phyloP scores from a whole-genome alignment of 2,888 invertebrate species.

The Apoda limacodes region DNA sequence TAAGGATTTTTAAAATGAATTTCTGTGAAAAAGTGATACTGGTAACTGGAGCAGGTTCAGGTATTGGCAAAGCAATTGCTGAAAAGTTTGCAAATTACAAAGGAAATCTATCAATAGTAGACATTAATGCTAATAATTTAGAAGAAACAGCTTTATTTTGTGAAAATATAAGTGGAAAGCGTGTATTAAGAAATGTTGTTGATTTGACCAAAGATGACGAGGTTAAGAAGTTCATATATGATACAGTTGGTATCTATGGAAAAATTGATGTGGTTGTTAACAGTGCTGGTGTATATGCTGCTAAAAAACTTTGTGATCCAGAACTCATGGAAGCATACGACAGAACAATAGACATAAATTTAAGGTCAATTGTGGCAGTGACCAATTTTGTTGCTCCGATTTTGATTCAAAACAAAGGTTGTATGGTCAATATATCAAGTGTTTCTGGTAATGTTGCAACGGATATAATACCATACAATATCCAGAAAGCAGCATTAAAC shows the following conservation, averaged over 20 bases:
- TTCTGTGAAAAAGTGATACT: slow-evolving; percentile 49
- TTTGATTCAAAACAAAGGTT: slow-evolving; percentile 25
- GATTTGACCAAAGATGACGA: too few relatives aligned
- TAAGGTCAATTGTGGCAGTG: slow-evolving; percentile 26
- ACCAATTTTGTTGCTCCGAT: slow-evolving; percentile 22
- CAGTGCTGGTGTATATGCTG: too few relatives aligned
- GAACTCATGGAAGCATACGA: too few relatives aligned
- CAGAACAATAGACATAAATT: slow-evolving; percentile 24
- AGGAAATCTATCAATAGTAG: slow-evolving; percentile 1
- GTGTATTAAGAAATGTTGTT: too few relatives aligned
- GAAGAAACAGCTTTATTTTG: too few relatives aligned
- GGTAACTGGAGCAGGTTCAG: slow-evolving; percentile 72
- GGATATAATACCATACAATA: slow-evolving; percentile 55
- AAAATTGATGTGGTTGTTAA: too few relatives aligned
- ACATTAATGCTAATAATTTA: too few relatives aligned
- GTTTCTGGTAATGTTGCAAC: slow-evolving; percentile 9
- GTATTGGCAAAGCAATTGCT: slow-evolving; percentile 73
- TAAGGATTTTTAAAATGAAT: too few relatives aligned
- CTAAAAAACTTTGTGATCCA: too few relatives aligned
- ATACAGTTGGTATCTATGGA: too few relatives aligned
- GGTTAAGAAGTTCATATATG: too few relatives aligned
- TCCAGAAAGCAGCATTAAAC: slow-evolving; percentile 80
- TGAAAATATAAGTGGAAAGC: too few relatives aligned
- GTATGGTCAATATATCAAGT: slow-evolving; percentile 30
- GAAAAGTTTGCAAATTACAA: slow-evolving; percentile 52